Base-by-base conservation (phyloP, 2,113 vertebrate species). In the Nettapus auritus region DNA sequence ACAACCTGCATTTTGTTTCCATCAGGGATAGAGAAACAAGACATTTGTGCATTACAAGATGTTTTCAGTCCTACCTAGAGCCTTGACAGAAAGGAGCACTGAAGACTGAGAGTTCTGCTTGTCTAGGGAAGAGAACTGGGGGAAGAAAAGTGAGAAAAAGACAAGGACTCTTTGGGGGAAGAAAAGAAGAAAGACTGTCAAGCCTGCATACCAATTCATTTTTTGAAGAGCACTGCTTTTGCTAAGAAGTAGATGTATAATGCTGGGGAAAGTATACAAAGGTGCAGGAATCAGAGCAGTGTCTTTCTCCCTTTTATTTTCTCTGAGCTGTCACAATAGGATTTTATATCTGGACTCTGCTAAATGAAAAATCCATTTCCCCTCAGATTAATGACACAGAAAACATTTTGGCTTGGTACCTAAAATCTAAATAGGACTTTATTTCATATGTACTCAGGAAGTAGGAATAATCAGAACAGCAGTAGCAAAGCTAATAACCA, bases 311-410 rank as follows among this genome's bases (percentile, higher is more conserved):
- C 62, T 74, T 62, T 95, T 56, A 68, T 82, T 90, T 94, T 78
- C 60, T 75, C 42, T 78, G 69, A 86, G 59, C 59, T 89, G 50
- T 25, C 77, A 71, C 57, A 78, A 60, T 63, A 75, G 36, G 38
- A 42, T 81, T 94, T 92, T 78, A 77, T 91, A 69, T 84, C 64
- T 75, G 62, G 52, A 86, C 48, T 77, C 34, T 71, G 36, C 46
- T 74, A 94, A 97, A 93, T 79, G 42, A 90, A 97, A 96, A 95
- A 92, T 84, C 62, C 42, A 90, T 89, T 95, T 96, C 31, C 25
- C n/a, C 60, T 75, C 1, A 3, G 46, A 95, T 93, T 94, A 86
- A 94, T 91, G 86, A 77, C 64, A 91, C 38, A 77, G 63, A 94
- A 94, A 84, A 84, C 66, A 86, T n/a, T 95, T 89, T 38, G 28